phyloP scores from a whole-genome alignment of 2,888 invertebrate genomes.

The Chloroclystis v-ata region DNA sequence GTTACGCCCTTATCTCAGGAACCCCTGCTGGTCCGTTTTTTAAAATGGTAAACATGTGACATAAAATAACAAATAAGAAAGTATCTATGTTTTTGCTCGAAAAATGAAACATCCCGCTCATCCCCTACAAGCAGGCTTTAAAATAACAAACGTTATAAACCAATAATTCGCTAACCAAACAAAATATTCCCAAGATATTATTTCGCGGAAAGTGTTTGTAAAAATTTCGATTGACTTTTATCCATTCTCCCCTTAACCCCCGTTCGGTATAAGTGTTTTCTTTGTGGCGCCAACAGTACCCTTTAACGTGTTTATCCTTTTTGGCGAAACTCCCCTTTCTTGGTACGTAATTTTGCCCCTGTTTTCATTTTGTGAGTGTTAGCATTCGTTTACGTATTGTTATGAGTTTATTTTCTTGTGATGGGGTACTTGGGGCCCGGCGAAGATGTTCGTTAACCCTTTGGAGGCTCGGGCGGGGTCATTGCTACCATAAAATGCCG shows the following conservation, averaged over 20 bases:
- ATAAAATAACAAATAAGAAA: no score
- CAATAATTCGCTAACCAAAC: constrained; percentile 20
- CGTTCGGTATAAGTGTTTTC: constrained; percentile 68
- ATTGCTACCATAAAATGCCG: background rate
- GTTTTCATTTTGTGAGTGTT: constrained; percentile 46
- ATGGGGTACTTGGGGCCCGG: constrained; percentile 13
- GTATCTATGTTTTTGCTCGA: constrained; percentile 4
- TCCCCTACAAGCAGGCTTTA: constrained; percentile 9
- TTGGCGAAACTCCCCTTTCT: constrained; percentile 57
- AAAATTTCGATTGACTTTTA: constrained; percentile 66
- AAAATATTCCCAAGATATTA: constrained; percentile 21
- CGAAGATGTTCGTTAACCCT: background rate
- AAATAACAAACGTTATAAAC: constrained; percentile 14
- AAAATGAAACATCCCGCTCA: background rate
- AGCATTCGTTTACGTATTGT: constrained; percentile 26
- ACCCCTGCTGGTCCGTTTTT: no score
- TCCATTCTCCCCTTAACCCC: constrained; percentile 36
- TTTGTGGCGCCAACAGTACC: constrained; percentile 69
- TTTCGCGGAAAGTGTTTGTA: constrained; percentile 42
- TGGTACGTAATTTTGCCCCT: constrained; percentile 51
- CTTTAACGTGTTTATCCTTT: constrained; percentile 75
- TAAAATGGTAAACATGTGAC: no score
- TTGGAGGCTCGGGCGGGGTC: background rate
- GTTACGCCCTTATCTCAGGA: no score
- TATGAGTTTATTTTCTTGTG: constrained; percentile 24